A percentile compares a stretch with the other conserved stretches of the same genome.
Conservation (phyloP, 2,888 invertebrate species). For the Lapara coniferarum region DNA sequence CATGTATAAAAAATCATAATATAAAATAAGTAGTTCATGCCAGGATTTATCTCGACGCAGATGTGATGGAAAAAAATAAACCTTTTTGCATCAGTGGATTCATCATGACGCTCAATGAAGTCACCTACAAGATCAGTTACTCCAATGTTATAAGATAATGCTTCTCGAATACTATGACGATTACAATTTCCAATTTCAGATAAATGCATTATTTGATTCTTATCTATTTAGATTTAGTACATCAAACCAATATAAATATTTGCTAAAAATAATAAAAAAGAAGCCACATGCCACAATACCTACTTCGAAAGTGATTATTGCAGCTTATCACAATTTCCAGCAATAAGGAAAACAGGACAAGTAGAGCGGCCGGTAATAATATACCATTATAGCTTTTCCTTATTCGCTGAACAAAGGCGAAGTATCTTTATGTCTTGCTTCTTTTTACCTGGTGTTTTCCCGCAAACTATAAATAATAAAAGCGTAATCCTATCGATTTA, state of each 20-base stretch:
- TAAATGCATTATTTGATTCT: too few species aligned
- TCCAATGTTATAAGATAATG: too few species aligned
- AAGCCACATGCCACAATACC: background rate
- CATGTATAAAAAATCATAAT: too few species aligned
- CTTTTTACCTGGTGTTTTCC: background rate
- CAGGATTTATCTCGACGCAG: too few species aligned
- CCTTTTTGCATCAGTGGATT: too few species aligned
- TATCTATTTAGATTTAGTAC: too few species aligned
- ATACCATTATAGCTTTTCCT: background rate
- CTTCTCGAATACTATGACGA: too few species aligned
- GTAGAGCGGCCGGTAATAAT: background rate
- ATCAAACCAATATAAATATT: background rate
- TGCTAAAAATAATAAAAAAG: background rate
- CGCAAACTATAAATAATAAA: background rate
- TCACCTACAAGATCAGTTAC: too few species aligned
- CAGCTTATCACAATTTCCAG: conserved; percentile 4
- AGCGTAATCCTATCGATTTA: background rate
- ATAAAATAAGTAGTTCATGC: too few species aligned
- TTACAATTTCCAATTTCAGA: too few species aligned
- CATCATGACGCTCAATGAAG: too few species aligned
- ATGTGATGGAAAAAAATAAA: too few species aligned
- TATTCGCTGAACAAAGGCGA: conserved; percentile 1
- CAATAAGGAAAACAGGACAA: conserved; percentile 20
- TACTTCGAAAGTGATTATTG: conserved; percentile 2
- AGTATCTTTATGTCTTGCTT: background rate